A percentile compares a stretch with the other conserved stretches of the same genome.
Evolutionary conservation across 1,140 invertebrate genomes (phyloP).

Genomic region (Ceratina calcarata): DNA sequence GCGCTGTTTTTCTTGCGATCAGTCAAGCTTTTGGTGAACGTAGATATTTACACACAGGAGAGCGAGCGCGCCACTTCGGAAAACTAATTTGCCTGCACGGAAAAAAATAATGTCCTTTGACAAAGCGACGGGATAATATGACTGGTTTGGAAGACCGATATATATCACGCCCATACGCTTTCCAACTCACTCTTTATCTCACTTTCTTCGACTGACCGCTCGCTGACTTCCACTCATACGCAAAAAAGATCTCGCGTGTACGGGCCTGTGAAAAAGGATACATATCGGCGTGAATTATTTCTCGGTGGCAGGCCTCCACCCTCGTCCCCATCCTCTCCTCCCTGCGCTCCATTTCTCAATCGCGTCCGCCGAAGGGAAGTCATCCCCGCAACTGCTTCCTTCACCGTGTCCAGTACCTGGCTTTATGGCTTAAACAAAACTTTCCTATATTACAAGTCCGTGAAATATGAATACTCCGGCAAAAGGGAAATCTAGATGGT

Average conservation of each 20-base stretch:
- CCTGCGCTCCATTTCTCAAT: constrained; percentile 15
- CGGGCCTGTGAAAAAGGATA: constrained; percentile 63
- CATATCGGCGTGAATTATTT: constrained; percentile 75
- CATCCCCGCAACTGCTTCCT: constrained; percentile 41
- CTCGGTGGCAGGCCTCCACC: constrained; percentile 52
- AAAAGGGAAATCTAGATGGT: constrained; percentile 58
- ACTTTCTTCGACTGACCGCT: constrained; percentile 43
- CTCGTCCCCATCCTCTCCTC: neutral
- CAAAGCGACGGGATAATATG: neutral
- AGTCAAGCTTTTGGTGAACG: neutral
- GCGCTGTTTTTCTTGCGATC: neutral
- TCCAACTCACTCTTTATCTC: constrained; percentile 36
- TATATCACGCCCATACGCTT: constrained; percentile 48
- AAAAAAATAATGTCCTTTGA: constrained; percentile 1
- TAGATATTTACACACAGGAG: neutral
- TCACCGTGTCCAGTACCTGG: constrained; percentile 41
- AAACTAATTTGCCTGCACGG: neutral
- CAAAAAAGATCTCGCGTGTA: constrained; percentile 13
- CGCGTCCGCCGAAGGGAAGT: constrained; percentile 69
- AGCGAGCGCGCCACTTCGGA: neutral
- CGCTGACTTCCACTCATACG: neutral
- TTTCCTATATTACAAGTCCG: constrained; percentile 79
- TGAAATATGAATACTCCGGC: constrained; percentile 78
- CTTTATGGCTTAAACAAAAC: constrained; percentile 80
- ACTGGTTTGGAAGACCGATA: constrained; percentile 14